phyloP scores from a whole-genome alignment of 2,797 vertebrate species.

The Crenuchus spilurus region DNA sequence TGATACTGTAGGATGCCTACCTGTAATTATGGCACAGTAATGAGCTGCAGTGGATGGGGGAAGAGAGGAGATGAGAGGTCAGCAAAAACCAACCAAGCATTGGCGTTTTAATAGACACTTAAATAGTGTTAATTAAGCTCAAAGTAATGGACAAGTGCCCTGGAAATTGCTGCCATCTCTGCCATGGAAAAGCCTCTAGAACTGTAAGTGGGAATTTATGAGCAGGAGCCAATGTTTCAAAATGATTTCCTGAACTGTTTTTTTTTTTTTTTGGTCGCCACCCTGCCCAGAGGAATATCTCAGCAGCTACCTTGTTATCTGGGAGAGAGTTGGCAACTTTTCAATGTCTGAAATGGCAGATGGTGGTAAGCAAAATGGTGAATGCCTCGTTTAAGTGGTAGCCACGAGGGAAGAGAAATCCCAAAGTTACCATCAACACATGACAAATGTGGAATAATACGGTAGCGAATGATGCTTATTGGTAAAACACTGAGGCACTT shows the following conservation, averaged over 20 bases:
- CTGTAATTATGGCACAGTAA: constrained; percentile 83
- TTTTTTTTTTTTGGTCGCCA: constrained; percentile 52
- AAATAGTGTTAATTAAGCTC: constrained; percentile 83
- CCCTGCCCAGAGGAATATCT: constrained; percentile 71
- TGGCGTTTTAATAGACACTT: constrained; percentile 83
- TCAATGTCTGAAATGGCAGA: constrained; percentile 50
- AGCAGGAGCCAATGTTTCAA: constrained; percentile 57
- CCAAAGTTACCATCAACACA: constrained; percentile 12
- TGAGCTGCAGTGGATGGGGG: constrained; percentile 73
- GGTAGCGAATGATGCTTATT: not conserved
- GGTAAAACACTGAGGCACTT: not conserved
- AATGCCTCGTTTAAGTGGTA: constrained; percentile 29
- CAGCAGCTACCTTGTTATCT: constrained; percentile 70
- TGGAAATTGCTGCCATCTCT: constrained; percentile 64
- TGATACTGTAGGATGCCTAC: constrained; percentile 77
- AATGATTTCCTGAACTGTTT: constrained; percentile 55
- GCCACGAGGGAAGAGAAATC: constrained; percentile 16
- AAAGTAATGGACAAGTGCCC: constrained; percentile 69
- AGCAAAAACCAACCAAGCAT: constrained; percentile 75
- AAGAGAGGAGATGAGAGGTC: constrained; percentile 71
- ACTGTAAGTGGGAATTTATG: constrained; percentile 58
- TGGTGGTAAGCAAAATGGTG: constrained; percentile 49
- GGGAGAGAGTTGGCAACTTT: constrained; percentile 68
- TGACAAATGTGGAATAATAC: constrained; percentile 10
- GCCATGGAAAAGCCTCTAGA: constrained; percentile 50